A percentile compares a stretch with the other conserved stretches of the same genome.
Evolutionary conservation across 1,140 invertebrate genomes (phyloP).

Genomic region (Manduca sexta): DNA sequence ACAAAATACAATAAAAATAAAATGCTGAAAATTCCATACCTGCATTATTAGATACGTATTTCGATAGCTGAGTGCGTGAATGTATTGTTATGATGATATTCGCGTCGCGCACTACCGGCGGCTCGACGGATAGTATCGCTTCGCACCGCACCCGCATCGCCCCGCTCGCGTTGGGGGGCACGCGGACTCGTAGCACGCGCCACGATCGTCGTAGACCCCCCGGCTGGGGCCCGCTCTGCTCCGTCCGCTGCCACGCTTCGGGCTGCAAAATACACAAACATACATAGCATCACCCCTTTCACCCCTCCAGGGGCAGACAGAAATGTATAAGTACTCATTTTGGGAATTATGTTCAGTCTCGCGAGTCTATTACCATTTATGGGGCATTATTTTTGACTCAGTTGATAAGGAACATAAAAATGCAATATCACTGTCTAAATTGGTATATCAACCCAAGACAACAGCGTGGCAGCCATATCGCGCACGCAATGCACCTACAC

Average conservation of each 20-base stretch:
- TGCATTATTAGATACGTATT: constrained; percentile 57
- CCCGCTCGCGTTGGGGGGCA: constrained; percentile 44
- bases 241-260: constrained; percentile 55
- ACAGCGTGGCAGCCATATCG: too few species aligned
- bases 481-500: too few species aligned
- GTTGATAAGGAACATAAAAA: too few species aligned
- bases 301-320: too few species aligned
- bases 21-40: constrained; percentile 25
- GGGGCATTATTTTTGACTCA: too few species aligned
- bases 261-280: constrained; percentile 29
- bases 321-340: too few species aligned
- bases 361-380: too few species aligned
- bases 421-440: too few species aligned
- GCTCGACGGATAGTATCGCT: constrained; percentile 44
- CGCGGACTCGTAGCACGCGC: constrained; percentile 44
- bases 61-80: constrained; percentile 51
- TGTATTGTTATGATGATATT: constrained; percentile 47
- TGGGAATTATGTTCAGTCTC: too few species aligned
- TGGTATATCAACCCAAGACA: too few species aligned
- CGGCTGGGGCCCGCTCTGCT: constrained; percentile 31
- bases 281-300: not conserved
- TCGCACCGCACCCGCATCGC: constrained; percentile 55
- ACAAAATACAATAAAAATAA: not conserved
- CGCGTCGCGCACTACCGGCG: constrained; percentile 46
- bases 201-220: constrained; percentile 55